Percentiles rank a stretch among this genome's conserved stretches.
phyloP scores from a whole-genome alignment of 1,140 invertebrate genomes.

The Drosophila eugracilis region DNA sequence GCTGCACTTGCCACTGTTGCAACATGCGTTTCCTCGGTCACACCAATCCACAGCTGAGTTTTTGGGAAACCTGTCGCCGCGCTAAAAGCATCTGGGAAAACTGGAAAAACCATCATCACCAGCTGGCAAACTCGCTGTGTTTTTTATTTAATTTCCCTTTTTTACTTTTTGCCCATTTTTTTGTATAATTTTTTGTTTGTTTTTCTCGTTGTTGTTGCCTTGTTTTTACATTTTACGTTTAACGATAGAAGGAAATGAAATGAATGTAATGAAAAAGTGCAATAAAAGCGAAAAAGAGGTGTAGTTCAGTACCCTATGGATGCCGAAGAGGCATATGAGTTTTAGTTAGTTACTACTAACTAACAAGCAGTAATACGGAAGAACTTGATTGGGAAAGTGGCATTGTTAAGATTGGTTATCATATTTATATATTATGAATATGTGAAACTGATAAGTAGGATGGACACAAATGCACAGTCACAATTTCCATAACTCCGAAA shows the following conservation, averaged over 20 bases:
- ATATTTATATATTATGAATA: too few relatives aligned
- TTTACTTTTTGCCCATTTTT: constrained; percentile 29
- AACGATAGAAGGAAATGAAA: constrained; percentile 80
- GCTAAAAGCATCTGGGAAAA: constrained; percentile 66
- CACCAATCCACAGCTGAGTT: constrained; percentile 48
- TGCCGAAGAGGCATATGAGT: constrained; percentile 1
- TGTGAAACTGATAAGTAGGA: too few relatives aligned
- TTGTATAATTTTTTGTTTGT: constrained; percentile 27
- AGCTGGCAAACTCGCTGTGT: constrained; percentile 39
- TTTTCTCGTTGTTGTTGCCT: constrained; percentile 9
- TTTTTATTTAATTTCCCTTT: constrained; percentile 59
- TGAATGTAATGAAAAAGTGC: constrained; percentile 54
- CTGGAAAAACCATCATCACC: constrained; percentile 65
- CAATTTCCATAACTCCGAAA: too few relatives aligned
- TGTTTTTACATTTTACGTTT: constrained; percentile 51
- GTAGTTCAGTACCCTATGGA: constrained; percentile 40
- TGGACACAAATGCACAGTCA: too few relatives aligned
- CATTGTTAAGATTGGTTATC: too few relatives aligned
- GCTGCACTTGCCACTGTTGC: constrained; percentile 41
- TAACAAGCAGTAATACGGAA: background rate
- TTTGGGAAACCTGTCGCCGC: constrained; percentile 57
- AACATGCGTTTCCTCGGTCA: constrained; percentile 62
- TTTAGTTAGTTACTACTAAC: background rate
- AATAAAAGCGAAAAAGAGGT: constrained; percentile 40
- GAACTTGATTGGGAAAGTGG: background rate